phyloP scores from a whole-genome alignment of 2,113 vertebrate genomes.

The Eretmochelys imbricata region DNA sequence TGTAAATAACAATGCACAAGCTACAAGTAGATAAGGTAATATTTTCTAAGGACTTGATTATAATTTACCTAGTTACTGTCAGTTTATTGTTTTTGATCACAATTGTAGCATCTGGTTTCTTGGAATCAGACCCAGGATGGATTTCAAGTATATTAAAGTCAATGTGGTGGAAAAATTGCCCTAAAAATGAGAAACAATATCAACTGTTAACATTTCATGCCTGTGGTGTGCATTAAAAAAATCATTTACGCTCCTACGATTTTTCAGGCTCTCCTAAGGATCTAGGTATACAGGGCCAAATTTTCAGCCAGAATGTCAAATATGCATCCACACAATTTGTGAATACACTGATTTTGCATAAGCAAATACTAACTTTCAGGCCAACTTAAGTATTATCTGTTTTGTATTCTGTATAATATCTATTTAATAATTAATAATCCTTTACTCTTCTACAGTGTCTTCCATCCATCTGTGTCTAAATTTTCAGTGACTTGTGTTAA shows the following conservation, averaged over 20 bases:
- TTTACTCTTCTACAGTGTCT: neutral
- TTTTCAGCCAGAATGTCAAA: neutral
- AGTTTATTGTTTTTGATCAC: constrained; percentile 88
- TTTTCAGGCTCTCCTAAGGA: neutral
- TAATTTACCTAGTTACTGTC: constrained; percentile 90
- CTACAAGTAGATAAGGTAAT: neutral
- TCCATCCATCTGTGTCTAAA: neutral
- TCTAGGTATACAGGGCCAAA: neutral
- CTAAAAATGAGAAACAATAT: constrained; percentile 74
- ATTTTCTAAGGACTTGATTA: neutral
- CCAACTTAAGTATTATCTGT: neutral
- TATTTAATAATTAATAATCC: neutral
- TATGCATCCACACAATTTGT: neutral
- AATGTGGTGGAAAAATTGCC: constrained; percentile 92
- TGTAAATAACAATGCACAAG: neutral
- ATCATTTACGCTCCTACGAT: accelerated
- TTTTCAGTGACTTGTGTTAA: neutral
- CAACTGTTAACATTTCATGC: neutral
- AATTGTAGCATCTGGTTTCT: constrained; percentile 94
- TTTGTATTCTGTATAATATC: neutral
- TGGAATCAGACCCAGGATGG: constrained; percentile 83
- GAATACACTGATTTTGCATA: neutral
- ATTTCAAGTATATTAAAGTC: constrained; percentile 87
- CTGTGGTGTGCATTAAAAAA: neutral
- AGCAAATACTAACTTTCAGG: neutral